These are phyloP conservation scores for Chloroclystis v-ata DNA, from an alignment of 2,888 invertebrate species.

Conservation along the genomic window DNA sequence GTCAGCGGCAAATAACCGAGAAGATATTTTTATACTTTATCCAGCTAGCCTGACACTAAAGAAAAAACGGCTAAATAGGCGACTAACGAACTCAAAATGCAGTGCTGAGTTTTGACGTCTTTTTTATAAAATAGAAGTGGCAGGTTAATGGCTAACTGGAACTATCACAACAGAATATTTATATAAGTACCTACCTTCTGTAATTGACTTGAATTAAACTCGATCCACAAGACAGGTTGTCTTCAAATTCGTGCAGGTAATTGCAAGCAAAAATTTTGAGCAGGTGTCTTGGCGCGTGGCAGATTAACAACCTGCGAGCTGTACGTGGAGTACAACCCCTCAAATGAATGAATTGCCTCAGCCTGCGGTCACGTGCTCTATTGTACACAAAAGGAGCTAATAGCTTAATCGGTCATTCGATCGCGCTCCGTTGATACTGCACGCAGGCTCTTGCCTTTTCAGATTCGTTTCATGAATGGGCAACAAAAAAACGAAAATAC, in stretches of 20 bases:
- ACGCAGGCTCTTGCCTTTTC: constrained; percentile 48
- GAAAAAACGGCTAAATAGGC: no score
- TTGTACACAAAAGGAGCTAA: constrained; percentile 64
- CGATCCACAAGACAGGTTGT: constrained; percentile 6
- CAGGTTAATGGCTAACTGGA: background rate
- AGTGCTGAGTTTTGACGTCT: background rate
- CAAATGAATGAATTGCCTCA: constrained; percentile 60
- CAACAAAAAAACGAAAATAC: constrained; percentile 54
- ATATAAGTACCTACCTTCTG: no score
- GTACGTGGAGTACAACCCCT: constrained; percentile 36
- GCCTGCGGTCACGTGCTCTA: constrained; percentile 61
- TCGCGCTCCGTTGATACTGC: constrained; percentile 53
- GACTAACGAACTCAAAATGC: no score
- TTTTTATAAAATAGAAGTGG: background rate
- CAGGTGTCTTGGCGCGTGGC: constrained; percentile 20
- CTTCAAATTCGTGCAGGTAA: background rate
- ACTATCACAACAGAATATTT: background rate
- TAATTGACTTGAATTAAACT: background rate
- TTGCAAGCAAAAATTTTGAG: background rate
- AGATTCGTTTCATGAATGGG: constrained; percentile 63
- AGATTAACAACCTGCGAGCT: constrained; percentile 19
- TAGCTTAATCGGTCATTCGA: constrained; percentile 67
- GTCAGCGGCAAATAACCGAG: constrained; percentile 13
- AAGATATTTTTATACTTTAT: constrained; percentile 8
- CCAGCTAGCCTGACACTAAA: background rate